Evolutionary conservation across 1,140 invertebrate species (phyloP), one percentile per base, ranked within the genome.

Genomic region (Dendroctonus valens): DNA sequence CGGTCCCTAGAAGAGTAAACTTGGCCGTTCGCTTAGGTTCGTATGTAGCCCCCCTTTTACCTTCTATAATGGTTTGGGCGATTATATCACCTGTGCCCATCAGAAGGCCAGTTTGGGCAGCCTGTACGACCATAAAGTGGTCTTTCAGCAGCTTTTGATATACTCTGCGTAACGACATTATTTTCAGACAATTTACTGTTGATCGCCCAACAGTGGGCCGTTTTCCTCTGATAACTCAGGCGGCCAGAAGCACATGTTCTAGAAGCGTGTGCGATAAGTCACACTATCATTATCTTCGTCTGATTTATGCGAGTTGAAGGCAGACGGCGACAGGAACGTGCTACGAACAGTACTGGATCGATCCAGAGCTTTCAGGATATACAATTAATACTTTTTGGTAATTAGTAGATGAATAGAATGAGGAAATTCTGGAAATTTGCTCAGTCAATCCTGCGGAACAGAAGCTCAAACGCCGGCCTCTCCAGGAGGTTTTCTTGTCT

Each of bases 31-130:
- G 77, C 61, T 68, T 73, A 42, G 70, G 71, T 69, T 82, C 78
- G 14, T 77, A 51, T 2, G 78, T 65, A 63, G 70, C 69, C 0
- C 67, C 6, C 3, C 70, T 74, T 73, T 77, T 79, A 59, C 79
- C 77, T 76, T 84, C 82, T 54, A 84, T 74, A 14, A 81, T 41
- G 15, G 74, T 78, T 74, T 84, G 83, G 5, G 81, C 79, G 70
- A 82, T 81, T 15, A 81, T 15, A 74, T 84, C 82, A 14, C 83
- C 82, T 39, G 78, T 73, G 40, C 77, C 80, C 82, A 83, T 83
- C 63, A 84, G 69, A 5, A 78, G 46, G 26, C 80, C 81, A 7
- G 81, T 81, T 78, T 84, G 82, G n/a, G 81, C 67, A 7, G 80
- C 77, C 77, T 82, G 81, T 6, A 80, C 73, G 54, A 80, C 68